phyloP scores from a whole-genome alignment of 2,888 invertebrate species.

The Caenorhabditis imperialis region DNA sequence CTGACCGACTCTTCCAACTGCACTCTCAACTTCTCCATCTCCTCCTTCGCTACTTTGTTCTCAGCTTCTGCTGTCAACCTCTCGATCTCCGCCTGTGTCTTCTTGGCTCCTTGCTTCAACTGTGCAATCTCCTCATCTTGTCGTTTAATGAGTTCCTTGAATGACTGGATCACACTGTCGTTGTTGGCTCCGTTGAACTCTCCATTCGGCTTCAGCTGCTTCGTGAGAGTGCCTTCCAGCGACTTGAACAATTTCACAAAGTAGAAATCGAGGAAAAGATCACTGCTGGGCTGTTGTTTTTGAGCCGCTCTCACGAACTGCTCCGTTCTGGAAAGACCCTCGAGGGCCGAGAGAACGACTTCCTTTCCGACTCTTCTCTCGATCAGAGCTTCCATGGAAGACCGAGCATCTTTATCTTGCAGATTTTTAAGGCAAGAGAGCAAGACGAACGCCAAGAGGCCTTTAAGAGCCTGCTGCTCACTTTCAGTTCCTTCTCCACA shows the following conservation, averaged over 20 bases:
- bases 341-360: conserved; percentile 88
- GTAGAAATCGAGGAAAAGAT: conserved; percentile 92
- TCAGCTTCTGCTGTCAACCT: conserved; percentile 37
- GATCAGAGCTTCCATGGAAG: conserved; percentile 81
- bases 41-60: conserved; percentile 15
- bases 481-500: conserved; percentile 86
- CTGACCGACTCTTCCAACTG: conserved; percentile 22
- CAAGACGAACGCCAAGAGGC: conserved; percentile 91
- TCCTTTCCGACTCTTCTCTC: conserved; percentile 92
- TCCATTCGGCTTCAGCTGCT: conserved; percentile 78
- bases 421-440: conserved; percentile 84
- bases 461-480: conserved; percentile 89
- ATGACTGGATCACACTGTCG: conserved; percentile 80
- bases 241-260: conserved; percentile 90
- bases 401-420: conserved; percentile 42
- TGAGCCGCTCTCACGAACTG: conserved; percentile 91
- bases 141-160: conserved; percentile 86
- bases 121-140: conserved; percentile 82
- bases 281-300: conserved; percentile 89
- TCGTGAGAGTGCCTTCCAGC: conserved; percentile 69
- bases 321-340: conserved; percentile 88
- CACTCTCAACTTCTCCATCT: conserved; percentile 17
- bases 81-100: conserved; percentile 58
- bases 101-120: conserved; percentile 69
- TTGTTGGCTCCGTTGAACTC: conserved; percentile 73